phyloP scores from a whole-genome alignment of 2,113 vertebrate species.

The Otocyon megalotis region DNA sequence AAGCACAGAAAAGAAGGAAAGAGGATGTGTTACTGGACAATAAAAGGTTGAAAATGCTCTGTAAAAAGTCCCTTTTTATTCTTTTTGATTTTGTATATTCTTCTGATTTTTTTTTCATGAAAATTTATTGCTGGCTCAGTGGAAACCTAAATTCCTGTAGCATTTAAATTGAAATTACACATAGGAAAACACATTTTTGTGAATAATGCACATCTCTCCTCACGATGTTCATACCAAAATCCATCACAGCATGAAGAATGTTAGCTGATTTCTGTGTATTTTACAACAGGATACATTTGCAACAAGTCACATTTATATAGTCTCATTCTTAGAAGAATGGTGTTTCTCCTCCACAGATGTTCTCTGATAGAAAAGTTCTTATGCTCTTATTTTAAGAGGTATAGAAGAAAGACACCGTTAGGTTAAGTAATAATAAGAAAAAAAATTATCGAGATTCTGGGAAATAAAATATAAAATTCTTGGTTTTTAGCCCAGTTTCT shows the following conservation, averaged over 20 bases:
- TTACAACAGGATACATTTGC: conserved; percentile 2
- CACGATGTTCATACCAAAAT: background rate
- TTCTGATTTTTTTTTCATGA: background rate
- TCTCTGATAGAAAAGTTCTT: conserved; percentile 11
- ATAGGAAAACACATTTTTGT: conserved; percentile 31
- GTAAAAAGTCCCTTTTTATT: background rate
- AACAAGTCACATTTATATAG: background rate
- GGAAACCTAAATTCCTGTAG: conserved; percentile 10
- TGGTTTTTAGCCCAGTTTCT: conserved; percentile 28
- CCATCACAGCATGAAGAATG: background rate
- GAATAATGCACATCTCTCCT: background rate
- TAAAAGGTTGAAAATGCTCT: background rate
- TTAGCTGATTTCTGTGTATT: background rate
- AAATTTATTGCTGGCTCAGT: conserved; percentile 24
- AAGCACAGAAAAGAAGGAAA: background rate
- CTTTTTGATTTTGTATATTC: conserved; percentile 11
- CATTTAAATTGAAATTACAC: conserved; percentile 21
- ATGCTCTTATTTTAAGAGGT: conserved; percentile 45
- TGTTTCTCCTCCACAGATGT: background rate
- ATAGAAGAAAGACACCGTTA: background rate
- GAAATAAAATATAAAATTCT: conserved; percentile 64
- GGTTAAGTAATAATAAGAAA: conserved; percentile 55
- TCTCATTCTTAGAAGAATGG: background rate
- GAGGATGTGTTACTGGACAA: background rate
- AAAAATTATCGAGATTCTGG: background rate